Evolutionary conservation across 2,797 vertebrate genomes (phyloP), one percentile per base, ranked within the genome.

Genomic region (Chelidonichthys spinosus): DNA sequence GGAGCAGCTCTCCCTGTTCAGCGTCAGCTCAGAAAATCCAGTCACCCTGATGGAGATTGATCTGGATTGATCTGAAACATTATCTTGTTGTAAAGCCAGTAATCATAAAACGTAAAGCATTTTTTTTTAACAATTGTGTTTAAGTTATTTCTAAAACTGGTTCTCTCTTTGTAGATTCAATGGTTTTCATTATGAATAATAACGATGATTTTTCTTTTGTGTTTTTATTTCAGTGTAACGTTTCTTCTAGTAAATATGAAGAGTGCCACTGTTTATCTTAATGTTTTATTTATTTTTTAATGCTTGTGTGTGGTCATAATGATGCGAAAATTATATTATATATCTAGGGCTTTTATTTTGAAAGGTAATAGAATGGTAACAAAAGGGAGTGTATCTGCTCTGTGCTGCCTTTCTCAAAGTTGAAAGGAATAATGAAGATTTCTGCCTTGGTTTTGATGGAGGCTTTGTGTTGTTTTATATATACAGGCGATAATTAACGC

Each of bases 11-110:
- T 62, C 17, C 46, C 40, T 58, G 18, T 65, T 67, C 62, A 59
- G 18, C 44, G 32, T 73, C 14, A 68, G 50, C 73, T 71, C 59
- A 61, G 56, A 44, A 74, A 56, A 73, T 43, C 43, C n/a, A 70
- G 42, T 49, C 52, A 35, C 25, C 55, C 25, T 56, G 60, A 72
- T 50, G 70, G 35, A 44, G 59, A 55, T 6, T 32, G 47, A 66
- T 76, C 11, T 4, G 50, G 42, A 17, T 17, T 4, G 25, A 25
- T 25, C 25, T 25, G 55, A 76, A 36, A 59, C 9, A 18, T 40
- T 56, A 63, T 52, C 46, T n/a, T 44, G 15, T 49, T 43, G 32
- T 64, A 9, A 2, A 54, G 3, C 17, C 61, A 17, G 47, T 36
- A 13, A 69, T 64, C 56, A 13, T 17, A n/a, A 7, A 44, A 44